These are phyloP conservation scores for Columba guinea DNA, from an alignment of 2,797 vertebrate species.

Conservation along the genomic window DNA sequence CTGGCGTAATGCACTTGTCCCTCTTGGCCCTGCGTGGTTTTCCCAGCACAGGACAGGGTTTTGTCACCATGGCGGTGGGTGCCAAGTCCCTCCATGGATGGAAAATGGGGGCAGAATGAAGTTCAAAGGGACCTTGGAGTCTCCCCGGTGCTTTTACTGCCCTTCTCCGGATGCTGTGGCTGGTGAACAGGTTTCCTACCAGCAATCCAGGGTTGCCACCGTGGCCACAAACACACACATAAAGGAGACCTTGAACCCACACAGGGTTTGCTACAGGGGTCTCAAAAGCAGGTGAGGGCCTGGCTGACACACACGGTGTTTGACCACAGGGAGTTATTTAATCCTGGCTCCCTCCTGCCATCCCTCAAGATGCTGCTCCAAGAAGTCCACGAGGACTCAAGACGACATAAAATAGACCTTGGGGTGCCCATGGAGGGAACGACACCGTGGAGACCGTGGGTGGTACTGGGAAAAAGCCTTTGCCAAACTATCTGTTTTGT, in stretches of 20 bases:
- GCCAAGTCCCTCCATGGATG: background rate
- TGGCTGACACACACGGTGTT: background rate
- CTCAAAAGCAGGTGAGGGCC: background rate
- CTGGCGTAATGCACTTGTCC: rapidly evolving
- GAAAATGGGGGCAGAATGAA: background rate
- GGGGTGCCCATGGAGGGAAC: background rate
- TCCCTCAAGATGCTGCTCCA: background rate
- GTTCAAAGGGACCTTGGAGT: background rate
- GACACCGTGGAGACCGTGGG: rapidly evolving
- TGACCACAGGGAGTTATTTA: background rate
- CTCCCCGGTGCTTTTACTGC: background rate
- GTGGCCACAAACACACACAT: rapidly evolving
- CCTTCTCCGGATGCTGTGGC: background rate
- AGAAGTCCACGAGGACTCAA: background rate
- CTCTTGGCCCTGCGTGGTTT: background rate
- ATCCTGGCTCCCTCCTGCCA: background rate
- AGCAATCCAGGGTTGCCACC: background rate
- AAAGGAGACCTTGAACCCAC: background rate
- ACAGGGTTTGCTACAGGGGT: rapidly evolving
- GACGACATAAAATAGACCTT: background rate
- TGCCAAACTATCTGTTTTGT: background rate
- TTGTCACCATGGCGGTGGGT: rapidly evolving
- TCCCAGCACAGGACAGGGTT: background rate
- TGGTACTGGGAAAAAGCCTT: background rate
- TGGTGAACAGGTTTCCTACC: background rate